phyloP scores from a whole-genome alignment of 1,140 invertebrate genomes.

The Lordiphosa clarofinis region DNA sequence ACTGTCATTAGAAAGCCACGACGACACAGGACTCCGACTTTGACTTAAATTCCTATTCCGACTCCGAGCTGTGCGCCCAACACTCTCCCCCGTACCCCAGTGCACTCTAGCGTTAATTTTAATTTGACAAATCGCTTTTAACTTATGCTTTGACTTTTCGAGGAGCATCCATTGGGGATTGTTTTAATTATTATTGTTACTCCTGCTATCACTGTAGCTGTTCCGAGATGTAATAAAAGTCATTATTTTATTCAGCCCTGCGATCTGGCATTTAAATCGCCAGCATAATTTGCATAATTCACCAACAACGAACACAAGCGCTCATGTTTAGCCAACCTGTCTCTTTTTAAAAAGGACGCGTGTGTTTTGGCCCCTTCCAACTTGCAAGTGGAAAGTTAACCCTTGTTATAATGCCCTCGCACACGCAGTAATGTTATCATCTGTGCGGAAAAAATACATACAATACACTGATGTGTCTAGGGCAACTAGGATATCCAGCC shows the following conservation, averaged over 20 bases:
- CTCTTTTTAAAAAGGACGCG: no score
- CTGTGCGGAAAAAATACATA: no score
- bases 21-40: constrained; percentile 3
- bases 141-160: constrained; percentile 56
- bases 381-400: no score
- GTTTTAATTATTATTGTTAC: constrained; percentile 45
- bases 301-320: not conserved
- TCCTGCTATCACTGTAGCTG: not conserved
- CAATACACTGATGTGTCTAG: no score
- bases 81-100: not conserved
- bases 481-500: no score
- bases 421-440: not conserved
- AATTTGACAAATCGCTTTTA: constrained; percentile 55
- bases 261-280: constrained; percentile 31
- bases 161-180: constrained; percentile 30
- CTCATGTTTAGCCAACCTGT: not conserved
- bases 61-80: constrained; percentile 1
- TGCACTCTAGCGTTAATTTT: constrained; percentile 31
- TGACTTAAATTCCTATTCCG: not conserved
- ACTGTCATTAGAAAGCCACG: constrained; percentile 27
- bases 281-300: constrained; percentile 44
- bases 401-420: no score
- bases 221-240: constrained; percentile 23
- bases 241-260: constrained; percentile 11
- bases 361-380: no score